A percentile compares a stretch with the other conserved stretches of the same genome.
phyloP scores from a whole-genome alignment of 2,888 invertebrate species.

The Ophonus ardosiacus region DNA sequence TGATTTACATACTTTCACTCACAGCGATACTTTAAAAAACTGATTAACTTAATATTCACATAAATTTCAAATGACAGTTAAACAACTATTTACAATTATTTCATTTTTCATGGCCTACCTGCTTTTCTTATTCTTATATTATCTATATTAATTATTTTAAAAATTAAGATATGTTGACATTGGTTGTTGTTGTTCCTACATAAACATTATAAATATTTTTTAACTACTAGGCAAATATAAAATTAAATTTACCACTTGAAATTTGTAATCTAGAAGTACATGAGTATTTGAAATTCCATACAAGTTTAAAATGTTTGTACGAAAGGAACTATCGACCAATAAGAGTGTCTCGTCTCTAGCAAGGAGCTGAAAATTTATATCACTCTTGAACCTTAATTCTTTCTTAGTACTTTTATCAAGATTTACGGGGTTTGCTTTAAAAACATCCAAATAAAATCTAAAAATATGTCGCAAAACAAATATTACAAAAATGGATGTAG shows the following conservation, averaged over 20 bases:
- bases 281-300: background rate
- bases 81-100: no score
- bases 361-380: slow-evolving; percentile 34
- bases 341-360: background rate
- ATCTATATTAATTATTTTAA: no score
- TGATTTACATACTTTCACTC: no score
- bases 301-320: slow-evolving; percentile 4
- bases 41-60: no score
- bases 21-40: no score
- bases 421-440: slow-evolving; percentile 28
- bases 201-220: no score
- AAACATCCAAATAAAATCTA: slow-evolving; percentile 12
- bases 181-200: no score
- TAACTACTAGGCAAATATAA: no score
- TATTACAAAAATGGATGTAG: background rate
- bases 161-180: no score
- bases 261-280: background rate
- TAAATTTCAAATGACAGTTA: no score
- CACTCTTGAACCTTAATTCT: slow-evolving; percentile 41
- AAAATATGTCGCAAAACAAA: background rate
- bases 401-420: slow-evolving; percentile 26
- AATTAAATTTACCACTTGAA: background rate
- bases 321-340: slow-evolving; percentile 25
- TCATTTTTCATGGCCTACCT: no score
- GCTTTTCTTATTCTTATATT: no score